Evolutionary conservation across 2,888 invertebrate genomes (phyloP).

Genomic region (Aphidius colemani): DNA sequence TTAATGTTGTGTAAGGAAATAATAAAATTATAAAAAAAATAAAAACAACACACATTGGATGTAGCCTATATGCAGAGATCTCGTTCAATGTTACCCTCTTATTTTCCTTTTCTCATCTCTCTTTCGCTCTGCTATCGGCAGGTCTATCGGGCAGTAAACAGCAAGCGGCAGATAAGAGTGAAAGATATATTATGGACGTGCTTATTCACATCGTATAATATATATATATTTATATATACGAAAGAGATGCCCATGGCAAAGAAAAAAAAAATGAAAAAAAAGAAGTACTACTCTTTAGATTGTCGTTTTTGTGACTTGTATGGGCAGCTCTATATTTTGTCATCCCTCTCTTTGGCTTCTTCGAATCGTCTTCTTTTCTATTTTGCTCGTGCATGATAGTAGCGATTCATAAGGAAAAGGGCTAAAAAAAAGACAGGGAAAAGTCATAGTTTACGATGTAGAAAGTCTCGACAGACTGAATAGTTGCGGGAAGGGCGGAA

Average conservation of each 20-base stretch:
- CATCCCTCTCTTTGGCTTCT: slow-evolving; percentile 29
- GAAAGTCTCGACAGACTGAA: slow-evolving; percentile 50
- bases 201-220: slow-evolving; percentile 43
- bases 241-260: slow-evolving; percentile 32
- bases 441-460: slow-evolving; percentile 25
- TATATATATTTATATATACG: slow-evolving; percentile 9
- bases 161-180: slow-evolving; percentile 58
- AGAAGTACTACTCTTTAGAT: slow-evolving; percentile 6
- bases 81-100: slow-evolving; percentile 24
- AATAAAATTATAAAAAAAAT: background rate
- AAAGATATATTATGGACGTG: slow-evolving; percentile 58
- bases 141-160: slow-evolving; percentile 61
- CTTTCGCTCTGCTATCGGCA: slow-evolving; percentile 50
- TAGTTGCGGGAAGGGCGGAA: slow-evolving; percentile 57
- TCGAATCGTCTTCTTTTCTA: slow-evolving; percentile 34
- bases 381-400: slow-evolving; percentile 32
- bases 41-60: slow-evolving; percentile 1
- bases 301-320: slow-evolving; percentile 15
- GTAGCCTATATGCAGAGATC: slow-evolving; percentile 38
- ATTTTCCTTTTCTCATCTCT: too few relatives aligned
- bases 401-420: too few relatives aligned
- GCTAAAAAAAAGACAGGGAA: too few relatives aligned
- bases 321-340: slow-evolving; percentile 12
- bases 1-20: slow-evolving; percentile 43
- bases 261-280: slow-evolving; percentile 13